phyloP scores from a whole-genome alignment of 2,888 invertebrate genomes.

The Steinernema hermaphroditum region DNA sequence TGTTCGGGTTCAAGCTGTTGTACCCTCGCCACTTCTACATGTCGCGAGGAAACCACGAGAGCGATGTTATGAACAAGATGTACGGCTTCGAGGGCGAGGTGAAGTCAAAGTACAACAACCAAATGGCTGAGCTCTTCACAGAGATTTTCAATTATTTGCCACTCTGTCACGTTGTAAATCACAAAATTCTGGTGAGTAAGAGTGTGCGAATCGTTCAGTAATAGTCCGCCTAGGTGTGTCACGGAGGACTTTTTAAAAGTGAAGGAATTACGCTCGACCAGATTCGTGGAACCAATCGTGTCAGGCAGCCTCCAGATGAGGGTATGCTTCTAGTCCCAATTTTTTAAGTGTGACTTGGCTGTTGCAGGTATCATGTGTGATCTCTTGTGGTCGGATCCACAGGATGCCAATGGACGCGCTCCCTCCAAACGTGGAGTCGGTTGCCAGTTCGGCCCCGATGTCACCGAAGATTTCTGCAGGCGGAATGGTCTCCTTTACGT shows the following conservation, averaged over 20 bases:
- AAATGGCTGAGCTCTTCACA: constrained; percentile 96
- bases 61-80: constrained; percentile 92
- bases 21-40: constrained; percentile 93
- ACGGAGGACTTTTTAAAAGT: constrained; percentile 92
- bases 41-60: constrained; percentile 99
- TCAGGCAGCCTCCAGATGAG: constrained; percentile 94
- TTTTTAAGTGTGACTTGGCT: too few species aligned
- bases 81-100: constrained; percentile 99
- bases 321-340: constrained; percentile 70
- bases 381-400: constrained; percentile 84
- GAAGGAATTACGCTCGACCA: constrained; percentile 91
- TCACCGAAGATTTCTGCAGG: constrained; percentile 82
- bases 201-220: too few species aligned
- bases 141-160: constrained; percentile 98
- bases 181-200: constrained; percentile 75
- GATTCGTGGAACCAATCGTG: constrained; percentile 83
- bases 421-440: constrained; percentile 96
- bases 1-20: constrained; percentile 93
- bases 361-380: constrained; percentile 84
- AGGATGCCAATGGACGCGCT: constrained; percentile 82
- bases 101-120: constrained; percentile 84
- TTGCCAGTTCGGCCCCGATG: constrained; percentile 94
- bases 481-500: constrained; percentile 87
- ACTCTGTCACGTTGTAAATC: constrained; percentile 89
- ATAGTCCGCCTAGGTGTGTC: constrained; percentile 80